phyloP scores from a whole-genome alignment of 2,888 invertebrate species.

The Leucophenga maculata region DNA sequence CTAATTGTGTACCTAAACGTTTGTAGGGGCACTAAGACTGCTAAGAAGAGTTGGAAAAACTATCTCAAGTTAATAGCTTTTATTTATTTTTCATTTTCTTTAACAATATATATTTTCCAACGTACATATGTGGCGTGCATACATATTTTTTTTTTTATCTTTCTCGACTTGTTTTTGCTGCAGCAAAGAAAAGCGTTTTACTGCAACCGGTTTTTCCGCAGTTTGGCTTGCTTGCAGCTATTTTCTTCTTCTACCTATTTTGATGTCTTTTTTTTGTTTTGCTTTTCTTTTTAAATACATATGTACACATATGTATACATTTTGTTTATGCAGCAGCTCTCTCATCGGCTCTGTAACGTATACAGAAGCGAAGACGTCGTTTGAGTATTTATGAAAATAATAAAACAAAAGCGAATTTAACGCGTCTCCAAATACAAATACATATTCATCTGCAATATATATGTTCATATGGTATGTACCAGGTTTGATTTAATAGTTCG shows the following conservation, averaged over 20 bases:
- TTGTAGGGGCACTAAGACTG: slow-evolving; percentile 28
- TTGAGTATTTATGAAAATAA: slow-evolving; percentile 57
- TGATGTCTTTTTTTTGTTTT: slow-evolving; percentile 21
- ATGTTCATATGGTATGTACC: too few relatives aligned
- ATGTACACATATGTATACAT: neutral
- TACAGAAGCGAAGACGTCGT: slow-evolving; percentile 1
- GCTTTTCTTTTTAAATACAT: neutral
- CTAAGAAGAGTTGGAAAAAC: slow-evolving; percentile 53
- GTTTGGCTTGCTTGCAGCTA: slow-evolving; percentile 63
- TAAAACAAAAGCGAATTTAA: slow-evolving; percentile 61
- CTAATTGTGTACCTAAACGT: slow-evolving; percentile 19
- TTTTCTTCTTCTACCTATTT: slow-evolving; percentile 51
- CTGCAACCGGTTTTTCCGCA: slow-evolving; percentile 62
- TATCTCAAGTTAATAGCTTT: slow-evolving; percentile 66
- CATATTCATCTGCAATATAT: neutral
- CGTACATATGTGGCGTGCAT: neutral
- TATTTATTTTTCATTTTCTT: slow-evolving; percentile 35
- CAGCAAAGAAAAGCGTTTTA: slow-evolving; percentile 35
- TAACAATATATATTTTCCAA: neutral
- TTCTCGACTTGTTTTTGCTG: slow-evolving; percentile 28
- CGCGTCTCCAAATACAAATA: slow-evolving; percentile 20
- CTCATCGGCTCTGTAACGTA: neutral
- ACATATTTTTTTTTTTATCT: slow-evolving; percentile 47
- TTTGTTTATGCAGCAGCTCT: neutral
- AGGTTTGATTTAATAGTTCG: too few relatives aligned